Evolutionary conservation across 2,888 invertebrate species (phyloP).

Genomic region (Rhabditoides inermis): DNA sequence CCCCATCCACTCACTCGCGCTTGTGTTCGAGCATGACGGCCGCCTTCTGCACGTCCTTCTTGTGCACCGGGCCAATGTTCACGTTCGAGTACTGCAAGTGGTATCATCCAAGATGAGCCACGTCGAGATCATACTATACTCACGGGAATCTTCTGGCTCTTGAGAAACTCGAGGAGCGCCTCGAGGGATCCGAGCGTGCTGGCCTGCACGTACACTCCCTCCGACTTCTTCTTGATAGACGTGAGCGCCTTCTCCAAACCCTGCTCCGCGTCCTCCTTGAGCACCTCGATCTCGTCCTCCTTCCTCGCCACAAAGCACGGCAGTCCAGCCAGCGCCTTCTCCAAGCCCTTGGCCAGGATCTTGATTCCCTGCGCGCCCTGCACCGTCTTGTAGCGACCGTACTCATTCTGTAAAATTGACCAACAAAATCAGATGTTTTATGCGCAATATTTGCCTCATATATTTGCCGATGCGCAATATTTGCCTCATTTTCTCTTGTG

Average conservation of each 20-base stretch:
- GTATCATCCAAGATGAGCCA: no score
- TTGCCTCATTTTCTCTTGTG: no score
- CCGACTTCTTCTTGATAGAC: constrained; percentile 77
- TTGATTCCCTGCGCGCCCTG: constrained; percentile 95
- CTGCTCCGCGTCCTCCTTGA: constrained; percentile 73
- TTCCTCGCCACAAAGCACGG: constrained; percentile 83
- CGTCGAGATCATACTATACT: constrained; percentile 55
- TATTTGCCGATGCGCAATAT: no score
- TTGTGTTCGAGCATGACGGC: constrained; percentile 99
- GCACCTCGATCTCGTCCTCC: constrained; percentile 83
- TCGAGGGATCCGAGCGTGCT: constrained; percentile 97
- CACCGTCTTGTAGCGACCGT: constrained; percentile 86
- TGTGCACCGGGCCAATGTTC: constrained; percentile 96
- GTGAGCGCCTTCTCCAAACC: constrained; percentile 81
- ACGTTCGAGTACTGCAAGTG: constrained; percentile 83
- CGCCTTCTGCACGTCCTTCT: constrained; percentile 97
- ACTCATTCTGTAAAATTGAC: constrained; percentile 58
- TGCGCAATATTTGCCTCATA: no score
- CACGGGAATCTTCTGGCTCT: constrained; percentile 83
- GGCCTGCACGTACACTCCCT: constrained; percentile 97
- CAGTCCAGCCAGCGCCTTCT: constrained; percentile 83
- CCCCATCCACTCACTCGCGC: constrained; percentile 61
- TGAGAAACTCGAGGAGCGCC: constrained; percentile 84
- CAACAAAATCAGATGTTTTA: no score
- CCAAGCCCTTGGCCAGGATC: constrained; percentile 81